These are phyloP conservation scores for Agrochola macilenta DNA, from an alignment of 2,888 invertebrate genomes.

Conservation along the genomic window DNA sequence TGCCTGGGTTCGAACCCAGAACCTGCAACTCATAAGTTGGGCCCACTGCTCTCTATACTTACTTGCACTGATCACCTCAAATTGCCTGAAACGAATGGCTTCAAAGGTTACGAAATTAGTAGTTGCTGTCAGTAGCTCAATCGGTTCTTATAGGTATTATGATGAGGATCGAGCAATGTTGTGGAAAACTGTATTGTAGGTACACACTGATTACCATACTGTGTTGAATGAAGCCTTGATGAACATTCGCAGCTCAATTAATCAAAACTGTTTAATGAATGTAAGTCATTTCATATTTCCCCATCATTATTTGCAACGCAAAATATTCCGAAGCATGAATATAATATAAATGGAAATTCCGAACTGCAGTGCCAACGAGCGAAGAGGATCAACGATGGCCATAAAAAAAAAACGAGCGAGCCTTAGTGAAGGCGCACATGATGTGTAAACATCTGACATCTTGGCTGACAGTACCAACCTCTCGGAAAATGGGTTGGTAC, in stretches of 20 bases:
- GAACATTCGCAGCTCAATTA: conserved; percentile 25
- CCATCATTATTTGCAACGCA: conserved; percentile 37
- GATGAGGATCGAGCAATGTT: background rate
- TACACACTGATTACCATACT: conserved; percentile 1
- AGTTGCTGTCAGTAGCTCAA: background rate
- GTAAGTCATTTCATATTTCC: conserved; percentile 35
- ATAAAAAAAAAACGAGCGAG: background rate
- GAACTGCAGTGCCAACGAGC: background rate
- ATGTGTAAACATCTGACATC: too few relatives aligned
- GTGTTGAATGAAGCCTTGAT: conserved; percentile 16
- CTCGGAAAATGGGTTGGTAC: too few relatives aligned
- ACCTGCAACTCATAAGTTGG: too few relatives aligned
- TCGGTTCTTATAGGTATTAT: too few relatives aligned
- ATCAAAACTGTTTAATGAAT: conserved; percentile 33
- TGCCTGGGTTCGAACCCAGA: too few relatives aligned
- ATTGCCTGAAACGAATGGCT: background rate
- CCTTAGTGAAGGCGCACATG: too few relatives aligned
- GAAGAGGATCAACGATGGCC: background rate
- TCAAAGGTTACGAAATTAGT: background rate
- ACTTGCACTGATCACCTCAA: background rate
- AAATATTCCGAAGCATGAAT: conserved; percentile 20
- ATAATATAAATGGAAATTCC: conserved; percentile 49
- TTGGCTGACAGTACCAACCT: too few relatives aligned
- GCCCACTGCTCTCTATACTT: too few relatives aligned
- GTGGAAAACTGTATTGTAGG: background rate